These are phyloP conservation scores for Drosophila cognata DNA, from an alignment of 2,888 invertebrate species.

Conservation along the genomic window DNA sequence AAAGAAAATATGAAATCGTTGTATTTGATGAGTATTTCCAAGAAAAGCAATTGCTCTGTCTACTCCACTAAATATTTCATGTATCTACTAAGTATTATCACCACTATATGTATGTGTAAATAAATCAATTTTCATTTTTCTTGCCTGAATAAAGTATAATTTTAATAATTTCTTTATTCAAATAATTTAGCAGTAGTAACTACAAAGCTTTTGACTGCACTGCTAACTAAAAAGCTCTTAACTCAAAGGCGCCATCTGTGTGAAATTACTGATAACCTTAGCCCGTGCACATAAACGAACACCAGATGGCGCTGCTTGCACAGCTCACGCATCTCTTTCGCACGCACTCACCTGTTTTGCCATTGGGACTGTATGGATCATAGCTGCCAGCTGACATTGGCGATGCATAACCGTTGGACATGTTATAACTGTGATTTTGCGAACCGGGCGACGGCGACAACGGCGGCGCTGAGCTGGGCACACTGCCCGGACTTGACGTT, in stretches of 20 bases:
- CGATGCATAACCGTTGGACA: constrained; percentile 92
- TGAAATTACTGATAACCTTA: neutral
- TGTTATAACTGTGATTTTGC: constrained; percentile 85
- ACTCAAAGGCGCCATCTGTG: constrained; percentile 38
- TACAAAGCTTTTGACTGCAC: neutral
- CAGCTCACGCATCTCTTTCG: neutral
- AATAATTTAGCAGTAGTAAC: neutral
- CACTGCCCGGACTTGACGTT: constrained; percentile 87
- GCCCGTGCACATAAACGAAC: constrained; percentile 7
- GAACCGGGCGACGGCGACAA: constrained; percentile 89
- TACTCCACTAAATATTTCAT: neutral
- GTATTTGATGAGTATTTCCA: neutral
- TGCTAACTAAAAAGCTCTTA: neutral
- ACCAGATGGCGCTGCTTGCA: constrained; percentile 32
- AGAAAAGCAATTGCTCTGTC: neutral
- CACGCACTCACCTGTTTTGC: constrained; percentile 91
- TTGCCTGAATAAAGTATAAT: neutral
- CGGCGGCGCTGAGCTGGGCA: constrained; percentile 87
- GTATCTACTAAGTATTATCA: neutral
- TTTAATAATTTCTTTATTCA: neutral
- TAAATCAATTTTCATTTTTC: neutral
- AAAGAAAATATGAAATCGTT: neutral
- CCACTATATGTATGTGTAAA: neutral
- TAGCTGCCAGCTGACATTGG: constrained; percentile 95
- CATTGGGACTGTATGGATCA: constrained; percentile 95